phyloP scores from a whole-genome alignment of 2,888 invertebrate genomes.

The Mimas tiliae region DNA sequence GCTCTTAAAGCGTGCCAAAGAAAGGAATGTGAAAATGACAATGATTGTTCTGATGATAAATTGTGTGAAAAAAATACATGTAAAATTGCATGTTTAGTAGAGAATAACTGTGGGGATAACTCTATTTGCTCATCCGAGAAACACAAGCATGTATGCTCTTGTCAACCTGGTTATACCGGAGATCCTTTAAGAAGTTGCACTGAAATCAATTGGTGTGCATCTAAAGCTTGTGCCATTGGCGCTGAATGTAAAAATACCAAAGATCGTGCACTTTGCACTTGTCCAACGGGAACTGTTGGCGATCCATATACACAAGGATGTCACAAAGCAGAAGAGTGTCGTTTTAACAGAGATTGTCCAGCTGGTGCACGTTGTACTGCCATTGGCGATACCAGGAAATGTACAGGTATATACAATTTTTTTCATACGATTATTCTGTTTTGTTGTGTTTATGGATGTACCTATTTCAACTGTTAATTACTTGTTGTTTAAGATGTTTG shows the following conservation, averaged over 20 bases:
- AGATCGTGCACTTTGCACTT: constrained; percentile 91
- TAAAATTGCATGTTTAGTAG: constrained; percentile 92
- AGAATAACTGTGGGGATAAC: constrained; percentile 94
- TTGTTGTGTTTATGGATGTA: neutral
- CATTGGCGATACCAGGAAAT: constrained; percentile 90
- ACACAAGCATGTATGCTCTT: constrained; percentile 90
- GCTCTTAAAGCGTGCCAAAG: constrained; percentile 91
- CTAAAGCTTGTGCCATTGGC: constrained; percentile 91
- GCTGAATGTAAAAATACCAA: constrained; percentile 92
- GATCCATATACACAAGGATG: constrained; percentile 94
- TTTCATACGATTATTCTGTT: neutral
- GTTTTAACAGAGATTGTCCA: constrained; percentile 92
- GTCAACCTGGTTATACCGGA: constrained; percentile 95
- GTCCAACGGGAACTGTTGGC: constrained; percentile 91
- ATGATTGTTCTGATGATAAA: constrained; percentile 92
- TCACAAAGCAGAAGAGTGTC: constrained; percentile 92
- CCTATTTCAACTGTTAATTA: neutral
- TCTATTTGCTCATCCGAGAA: constrained; percentile 93
- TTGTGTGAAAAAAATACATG: constrained; percentile 93
- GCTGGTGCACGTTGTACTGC: constrained; percentile 90
- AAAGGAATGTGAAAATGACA: constrained; percentile 89
- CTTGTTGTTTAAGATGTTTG: constrained; percentile 87
- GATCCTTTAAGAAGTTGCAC: constrained; percentile 89
- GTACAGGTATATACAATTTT: constrained; percentile 84
- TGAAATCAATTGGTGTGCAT: constrained; percentile 91